phyloP scores from a whole-genome alignment of 2,113 vertebrate genomes.

The Anser cygnoides region DNA sequence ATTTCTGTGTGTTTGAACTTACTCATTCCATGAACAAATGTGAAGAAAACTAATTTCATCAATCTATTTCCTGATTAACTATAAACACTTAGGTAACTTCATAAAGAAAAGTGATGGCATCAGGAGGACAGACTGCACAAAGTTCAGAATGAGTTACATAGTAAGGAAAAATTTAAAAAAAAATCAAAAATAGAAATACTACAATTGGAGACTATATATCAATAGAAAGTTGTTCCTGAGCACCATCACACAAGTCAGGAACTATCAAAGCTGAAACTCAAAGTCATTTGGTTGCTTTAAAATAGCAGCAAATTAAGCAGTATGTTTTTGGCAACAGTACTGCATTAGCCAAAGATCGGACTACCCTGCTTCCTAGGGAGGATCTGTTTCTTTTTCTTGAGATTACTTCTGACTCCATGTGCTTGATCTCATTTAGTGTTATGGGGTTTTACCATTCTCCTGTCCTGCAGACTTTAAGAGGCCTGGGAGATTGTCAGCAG shows the following conservation, averaged over 20 bases:
- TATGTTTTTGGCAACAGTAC: background rate
- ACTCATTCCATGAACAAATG: background rate
- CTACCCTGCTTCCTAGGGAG: fast-evolving
- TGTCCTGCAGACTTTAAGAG: background rate
- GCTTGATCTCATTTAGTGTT: background rate
- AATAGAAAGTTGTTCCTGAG: background rate
- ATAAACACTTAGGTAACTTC: background rate
- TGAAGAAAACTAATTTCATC: background rate
- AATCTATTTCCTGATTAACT: background rate
- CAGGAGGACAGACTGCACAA: background rate
- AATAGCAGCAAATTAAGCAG: background rate
- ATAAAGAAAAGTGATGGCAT: background rate
- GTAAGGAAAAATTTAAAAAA: background rate
- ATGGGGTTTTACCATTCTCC: background rate
- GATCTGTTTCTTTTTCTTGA: background rate
- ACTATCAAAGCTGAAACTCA: background rate
- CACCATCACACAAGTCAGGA: background rate
- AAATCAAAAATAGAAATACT: background rate
- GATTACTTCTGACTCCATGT: background rate
- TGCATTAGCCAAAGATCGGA: background rate
- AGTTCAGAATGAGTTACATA: background rate
- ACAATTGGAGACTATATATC: background rate
- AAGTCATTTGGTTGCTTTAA: background rate
- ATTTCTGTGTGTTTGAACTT: background rate
- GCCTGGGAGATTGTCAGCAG: background rate